phyloP scores from a whole-genome alignment of 2,888 invertebrate genomes.

The Apamea epomidion region DNA sequence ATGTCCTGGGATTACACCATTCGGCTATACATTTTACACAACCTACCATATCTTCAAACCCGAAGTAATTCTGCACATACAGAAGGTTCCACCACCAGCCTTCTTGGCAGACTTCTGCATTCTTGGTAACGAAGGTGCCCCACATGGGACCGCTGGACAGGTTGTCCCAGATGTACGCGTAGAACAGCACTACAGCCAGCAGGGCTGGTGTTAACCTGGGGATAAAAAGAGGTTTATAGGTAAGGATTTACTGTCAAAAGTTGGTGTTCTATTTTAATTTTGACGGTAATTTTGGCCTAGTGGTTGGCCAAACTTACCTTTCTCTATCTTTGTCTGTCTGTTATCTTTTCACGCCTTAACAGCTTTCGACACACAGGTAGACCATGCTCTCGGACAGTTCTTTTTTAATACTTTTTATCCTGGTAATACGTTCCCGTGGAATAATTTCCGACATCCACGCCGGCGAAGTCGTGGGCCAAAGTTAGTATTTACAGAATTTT shows the following conservation, averaged over 20 bases:
- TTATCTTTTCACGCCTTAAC: background rate
- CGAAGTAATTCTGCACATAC: slow-evolving; percentile 92
- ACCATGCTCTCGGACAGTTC: too few relatives aligned
- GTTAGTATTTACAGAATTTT: background rate
- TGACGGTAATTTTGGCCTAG: background rate
- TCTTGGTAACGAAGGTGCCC: slow-evolving; percentile 91
- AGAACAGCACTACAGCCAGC: slow-evolving; percentile 91
- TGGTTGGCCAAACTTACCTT: background rate
- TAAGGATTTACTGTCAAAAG: background rate
- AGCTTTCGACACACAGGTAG: background rate
- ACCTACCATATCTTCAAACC: slow-evolving; percentile 92
- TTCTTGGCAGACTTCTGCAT: slow-evolving; percentile 92
- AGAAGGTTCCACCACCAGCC: slow-evolving; percentile 93
- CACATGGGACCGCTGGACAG: slow-evolving; percentile 92
- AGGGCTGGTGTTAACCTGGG: slow-evolving; percentile 92
- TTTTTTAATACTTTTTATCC: background rate
- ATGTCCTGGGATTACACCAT: background rate
- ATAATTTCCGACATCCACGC: background rate
- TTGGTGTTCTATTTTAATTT: background rate
- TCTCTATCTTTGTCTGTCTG: background rate
- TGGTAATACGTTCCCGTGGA: background rate
- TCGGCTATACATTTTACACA: background rate
- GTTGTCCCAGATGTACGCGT: slow-evolving; percentile 92
- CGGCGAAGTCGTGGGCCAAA: background rate
- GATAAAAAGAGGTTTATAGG: slow-evolving; percentile 29